These are phyloP conservation scores for Pseudochromis fuscus DNA, from an alignment of 2,797 vertebrate genomes.

Conservation along the genomic window DNA sequence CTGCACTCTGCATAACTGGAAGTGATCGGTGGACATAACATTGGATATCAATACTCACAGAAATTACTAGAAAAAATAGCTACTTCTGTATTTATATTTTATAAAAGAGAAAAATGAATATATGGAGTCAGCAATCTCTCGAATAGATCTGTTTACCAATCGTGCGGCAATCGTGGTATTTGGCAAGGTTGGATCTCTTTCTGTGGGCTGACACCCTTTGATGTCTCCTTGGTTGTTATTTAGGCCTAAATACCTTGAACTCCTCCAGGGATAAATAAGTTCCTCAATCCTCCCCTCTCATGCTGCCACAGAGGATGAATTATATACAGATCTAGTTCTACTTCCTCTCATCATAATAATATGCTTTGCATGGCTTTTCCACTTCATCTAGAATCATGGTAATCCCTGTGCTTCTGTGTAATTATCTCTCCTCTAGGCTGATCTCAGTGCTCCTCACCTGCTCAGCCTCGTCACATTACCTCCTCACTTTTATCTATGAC, in stretches of 20 bases:
- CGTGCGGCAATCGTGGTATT: constrained; percentile 22
- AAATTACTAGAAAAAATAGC: not conserved
- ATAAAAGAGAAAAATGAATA: not conserved
- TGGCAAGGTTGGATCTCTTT: constrained; percentile 39
- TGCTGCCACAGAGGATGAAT: constrained; percentile 71
- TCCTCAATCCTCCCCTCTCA: constrained; percentile 60
- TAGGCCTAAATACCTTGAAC: constrained; percentile 69
- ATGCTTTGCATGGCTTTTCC: constrained; percentile 80
- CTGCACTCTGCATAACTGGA: constrained; percentile 20
- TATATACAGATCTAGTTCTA: constrained; percentile 73
- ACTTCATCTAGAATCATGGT: constrained; percentile 81
- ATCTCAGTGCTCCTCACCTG: constrained; percentile 79
- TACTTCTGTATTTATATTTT: constrained; percentile 1
- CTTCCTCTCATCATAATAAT: constrained; percentile 80
- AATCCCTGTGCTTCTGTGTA: constrained; percentile 82
- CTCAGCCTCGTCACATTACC: constrained; percentile 78
- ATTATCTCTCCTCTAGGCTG: constrained; percentile 82
- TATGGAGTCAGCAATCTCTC: constrained; percentile 14
- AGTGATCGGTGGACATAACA: constrained; percentile 16
- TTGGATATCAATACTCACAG: constrained; percentile 7
- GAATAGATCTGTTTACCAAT: constrained; percentile 43
- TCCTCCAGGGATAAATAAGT: constrained; percentile 70
- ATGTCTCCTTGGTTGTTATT: constrained; percentile 69
- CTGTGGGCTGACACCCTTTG: constrained; percentile 57
- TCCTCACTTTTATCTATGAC: constrained; percentile 80